Percentiles rank a stretch among this genome's conserved stretches.
Conservation (phyloP, 2,888 invertebrate genomes). For the Diaprepes abbreviatus region DNA sequence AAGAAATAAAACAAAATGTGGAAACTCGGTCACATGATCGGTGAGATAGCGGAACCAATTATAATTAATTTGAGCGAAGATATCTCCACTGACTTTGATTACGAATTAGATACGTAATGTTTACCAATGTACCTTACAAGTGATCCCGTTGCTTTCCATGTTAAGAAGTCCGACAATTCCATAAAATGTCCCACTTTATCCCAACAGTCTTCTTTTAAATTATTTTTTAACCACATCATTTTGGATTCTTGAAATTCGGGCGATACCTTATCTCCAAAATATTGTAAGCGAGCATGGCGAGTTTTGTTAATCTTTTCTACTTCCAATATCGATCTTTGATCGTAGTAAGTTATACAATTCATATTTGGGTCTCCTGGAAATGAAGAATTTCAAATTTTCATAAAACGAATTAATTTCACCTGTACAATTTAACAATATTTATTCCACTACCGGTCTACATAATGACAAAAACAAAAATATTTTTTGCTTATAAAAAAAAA, state of each 20-base stretch:
- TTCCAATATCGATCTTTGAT: conserved; percentile 86
- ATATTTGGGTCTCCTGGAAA: conserved; percentile 75
- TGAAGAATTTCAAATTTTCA: neutral
- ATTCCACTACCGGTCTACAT: no score
- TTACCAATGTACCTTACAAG: conserved; percentile 74
- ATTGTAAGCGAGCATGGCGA: conserved; percentile 81
- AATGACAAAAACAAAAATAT: no score
- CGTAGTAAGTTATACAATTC: conserved; percentile 94
- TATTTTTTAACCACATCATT: conserved; percentile 89
- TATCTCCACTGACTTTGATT: no score
- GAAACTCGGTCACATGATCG: no score
- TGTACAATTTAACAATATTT: no score
- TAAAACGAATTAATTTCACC: conserved; percentile 1
- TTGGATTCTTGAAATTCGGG: conserved; percentile 96
- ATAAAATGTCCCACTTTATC: conserved; percentile 80
- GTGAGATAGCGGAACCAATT: no score
- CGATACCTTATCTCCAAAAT: conserved; percentile 91
- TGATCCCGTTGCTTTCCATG: conserved; percentile 89
- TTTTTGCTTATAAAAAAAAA: no score
- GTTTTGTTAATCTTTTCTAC: conserved; percentile 83
- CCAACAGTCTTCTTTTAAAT: conserved; percentile 77
- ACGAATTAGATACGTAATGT: no score
- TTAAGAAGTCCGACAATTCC: conserved; percentile 93
- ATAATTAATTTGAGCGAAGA: no score
- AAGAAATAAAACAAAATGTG: no score